Conservation (phyloP, 2,797 vertebrate genomes). For the Cynopterus sphinx region DNA sequence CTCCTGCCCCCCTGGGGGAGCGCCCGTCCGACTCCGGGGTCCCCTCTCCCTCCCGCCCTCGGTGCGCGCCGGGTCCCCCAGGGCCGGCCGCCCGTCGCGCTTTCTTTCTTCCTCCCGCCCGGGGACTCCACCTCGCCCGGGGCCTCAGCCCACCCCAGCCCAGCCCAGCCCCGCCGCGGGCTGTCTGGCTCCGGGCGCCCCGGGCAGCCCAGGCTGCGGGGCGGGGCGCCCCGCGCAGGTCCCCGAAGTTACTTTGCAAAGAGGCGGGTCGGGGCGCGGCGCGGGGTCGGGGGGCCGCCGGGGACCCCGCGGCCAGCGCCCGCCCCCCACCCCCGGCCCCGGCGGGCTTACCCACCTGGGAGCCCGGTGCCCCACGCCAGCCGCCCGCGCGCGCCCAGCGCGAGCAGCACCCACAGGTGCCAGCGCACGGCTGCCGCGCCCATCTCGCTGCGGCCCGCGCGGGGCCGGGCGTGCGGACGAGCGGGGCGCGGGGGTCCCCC, state of each 20-base stretch:
- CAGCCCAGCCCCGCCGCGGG: background rate
- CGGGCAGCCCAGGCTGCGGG: background rate
- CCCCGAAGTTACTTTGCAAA: slow-evolving; percentile 72
- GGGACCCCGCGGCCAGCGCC: background rate
- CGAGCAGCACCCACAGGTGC: slow-evolving; percentile 91
- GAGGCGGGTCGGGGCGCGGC: background rate
- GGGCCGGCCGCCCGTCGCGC: background rate
- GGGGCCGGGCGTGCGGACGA: slow-evolving; percentile 56
- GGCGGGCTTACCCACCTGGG: slow-evolving; percentile 94
- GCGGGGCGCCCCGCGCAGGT: background rate
- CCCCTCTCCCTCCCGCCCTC: background rate
- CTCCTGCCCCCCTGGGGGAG: background rate
- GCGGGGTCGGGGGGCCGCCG: background rate
- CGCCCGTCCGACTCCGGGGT: background rate
- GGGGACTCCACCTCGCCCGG: background rate
- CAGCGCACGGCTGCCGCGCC: slow-evolving; percentile 89
- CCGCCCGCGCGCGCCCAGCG: slow-evolving; percentile 89
- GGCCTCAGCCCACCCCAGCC: slow-evolving; percentile 34
- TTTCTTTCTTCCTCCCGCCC: slow-evolving; percentile 50
- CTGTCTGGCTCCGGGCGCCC: background rate
- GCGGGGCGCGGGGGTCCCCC: slow-evolving; percentile 75
- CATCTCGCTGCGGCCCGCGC: slow-evolving; percentile 89
- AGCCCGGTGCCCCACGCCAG: slow-evolving; percentile 90
- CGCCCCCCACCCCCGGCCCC: background rate
- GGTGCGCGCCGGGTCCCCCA: background rate